Evolutionary conservation across 1,140 invertebrate genomes (phyloP), one percentile per base, ranked within the genome.

Genomic region (Brachystomella parvula): DNA sequence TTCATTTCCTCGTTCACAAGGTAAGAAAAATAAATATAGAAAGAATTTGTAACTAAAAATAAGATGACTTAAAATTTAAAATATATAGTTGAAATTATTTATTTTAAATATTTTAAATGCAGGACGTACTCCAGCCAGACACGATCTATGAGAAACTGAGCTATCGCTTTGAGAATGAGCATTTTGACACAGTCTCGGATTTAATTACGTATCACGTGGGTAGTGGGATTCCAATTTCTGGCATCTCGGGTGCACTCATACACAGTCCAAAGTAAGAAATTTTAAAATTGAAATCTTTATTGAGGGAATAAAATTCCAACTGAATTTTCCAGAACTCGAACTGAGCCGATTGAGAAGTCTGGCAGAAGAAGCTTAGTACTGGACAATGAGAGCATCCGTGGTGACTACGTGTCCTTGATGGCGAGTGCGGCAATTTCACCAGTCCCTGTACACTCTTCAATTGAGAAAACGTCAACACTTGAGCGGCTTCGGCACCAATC

Each of bases 1-100:
- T 96, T 28, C 94, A 96, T 78, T 96, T 97, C 77, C 89, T 96
- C 70, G 91, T 97, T 67, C 94, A 94, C 76, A 89, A 92, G 80
- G 89, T 92, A 74, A 76, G 30, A 2, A n/a, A n/a, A n/a, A n/a
- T n/a, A n/a, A n/a, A n/a, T n/a, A n/a, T n/a, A n/a, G n/a, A n/a
- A n/a, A n/a, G n/a, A n/a, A n/a, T n/a, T n/a, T n/a, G n/a, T n/a
- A n/a, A n/a, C n/a, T n/a, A n/a, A n/a, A n/a, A n/a, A n/a, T n/a
- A n/a, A n/a, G 56, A 26, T 19, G 26, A 28, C 26, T 17, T 1
- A 47, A 3, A n/a, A 19, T 49, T 28, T 29, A 21, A 15, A 21
- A 17, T 9, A 30, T 26, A 1, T 32, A 2, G 2, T 30, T 44
- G 17, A 21, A 2, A 49, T 63, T 64, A 2, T 64, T 64, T 12